phyloP scores from a whole-genome alignment of 2,888 invertebrate species.

The Drosophila greeni region DNA sequence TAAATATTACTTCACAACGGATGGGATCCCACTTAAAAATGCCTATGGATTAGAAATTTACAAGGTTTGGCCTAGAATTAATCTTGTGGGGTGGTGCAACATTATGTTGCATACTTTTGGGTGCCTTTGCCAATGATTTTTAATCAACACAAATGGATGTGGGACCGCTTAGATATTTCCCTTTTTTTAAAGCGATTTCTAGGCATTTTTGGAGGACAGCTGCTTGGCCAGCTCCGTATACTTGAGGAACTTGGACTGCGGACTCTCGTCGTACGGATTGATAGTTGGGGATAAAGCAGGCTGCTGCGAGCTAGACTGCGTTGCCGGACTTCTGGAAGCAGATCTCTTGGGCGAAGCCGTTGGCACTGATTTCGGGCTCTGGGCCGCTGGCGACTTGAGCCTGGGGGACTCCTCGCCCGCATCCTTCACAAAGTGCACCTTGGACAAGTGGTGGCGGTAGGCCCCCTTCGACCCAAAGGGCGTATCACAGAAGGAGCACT shows the following conservation, averaged over 20 bases:
- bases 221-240: conserved; percentile 99
- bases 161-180: not conserved
- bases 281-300: conserved; percentile 78
- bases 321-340: conserved; percentile 67
- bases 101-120: not conserved
- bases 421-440: conserved; percentile 96
- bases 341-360: conserved; percentile 69
- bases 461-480: conserved; percentile 98
- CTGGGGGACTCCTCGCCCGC: conserved; percentile 81
- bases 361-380: conserved; percentile 66
- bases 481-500: conserved; percentile 96
- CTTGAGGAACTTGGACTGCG: conserved; percentile 98
- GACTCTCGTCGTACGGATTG: conserved; percentile 90
- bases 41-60: not conserved
- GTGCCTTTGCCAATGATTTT: not conserved
- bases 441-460: conserved; percentile 96
- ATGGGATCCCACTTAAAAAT: not conserved
- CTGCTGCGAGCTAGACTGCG: conserved; percentile 41
- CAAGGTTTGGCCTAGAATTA: not conserved
- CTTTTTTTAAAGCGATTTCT: conserved; percentile 13
- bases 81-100: not conserved
- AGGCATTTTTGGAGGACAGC: conserved; percentile 97
- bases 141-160: not conserved
- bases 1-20: not conserved
- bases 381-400: conserved; percentile 79